A percentile compares a stretch with the other conserved stretches of the same genome.
Evolutionary conservation across 2,888 invertebrate species (phyloP).

Genomic region (Lysandra coridon): DNA sequence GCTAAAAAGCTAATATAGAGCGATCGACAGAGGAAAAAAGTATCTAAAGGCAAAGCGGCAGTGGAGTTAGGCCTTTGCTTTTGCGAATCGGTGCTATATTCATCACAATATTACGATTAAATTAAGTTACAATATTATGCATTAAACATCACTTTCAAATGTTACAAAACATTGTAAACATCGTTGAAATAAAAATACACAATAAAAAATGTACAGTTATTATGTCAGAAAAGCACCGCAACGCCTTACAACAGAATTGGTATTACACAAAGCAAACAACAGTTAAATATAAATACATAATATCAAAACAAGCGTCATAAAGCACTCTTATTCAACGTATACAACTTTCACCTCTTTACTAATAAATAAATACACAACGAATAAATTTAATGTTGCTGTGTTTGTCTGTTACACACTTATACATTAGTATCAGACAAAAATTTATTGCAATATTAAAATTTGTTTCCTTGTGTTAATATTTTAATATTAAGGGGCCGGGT

Average conservation of each 20-base stretch:
- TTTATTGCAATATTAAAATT: no score
- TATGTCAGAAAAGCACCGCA: slow-evolving; percentile 31
- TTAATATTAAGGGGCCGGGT: no score
- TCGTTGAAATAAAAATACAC: background rate
- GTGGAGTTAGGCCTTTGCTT: slow-evolving; percentile 24
- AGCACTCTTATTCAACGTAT: slow-evolving; percentile 65
- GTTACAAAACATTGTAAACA: background rate
- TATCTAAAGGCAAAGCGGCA: slow-evolving; percentile 11
- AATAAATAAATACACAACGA: background rate
- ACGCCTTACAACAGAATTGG: slow-evolving; percentile 33
- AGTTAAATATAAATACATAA: slow-evolving; percentile 54
- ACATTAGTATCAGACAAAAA: background rate
- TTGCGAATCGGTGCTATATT: slow-evolving; percentile 11
- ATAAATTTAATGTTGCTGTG: background rate
- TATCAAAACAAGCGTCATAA: slow-evolving; percentile 74
- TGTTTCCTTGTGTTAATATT: no score
- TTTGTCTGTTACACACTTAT: background rate
- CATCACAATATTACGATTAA: background rate
- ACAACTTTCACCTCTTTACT: slow-evolving; percentile 48
- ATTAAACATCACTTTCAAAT: slow-evolving; percentile 20
- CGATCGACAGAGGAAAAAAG: slow-evolving; percentile 11
- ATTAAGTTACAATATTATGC: slow-evolving; percentile 23
- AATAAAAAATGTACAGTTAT: background rate
- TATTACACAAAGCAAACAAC: slow-evolving; percentile 55
- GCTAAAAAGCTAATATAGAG: background rate